Evolutionary conservation across 2,888 invertebrate species (phyloP), one percentile per base, ranked within the genome.

Genomic region (Girardia tigrina): DNA sequence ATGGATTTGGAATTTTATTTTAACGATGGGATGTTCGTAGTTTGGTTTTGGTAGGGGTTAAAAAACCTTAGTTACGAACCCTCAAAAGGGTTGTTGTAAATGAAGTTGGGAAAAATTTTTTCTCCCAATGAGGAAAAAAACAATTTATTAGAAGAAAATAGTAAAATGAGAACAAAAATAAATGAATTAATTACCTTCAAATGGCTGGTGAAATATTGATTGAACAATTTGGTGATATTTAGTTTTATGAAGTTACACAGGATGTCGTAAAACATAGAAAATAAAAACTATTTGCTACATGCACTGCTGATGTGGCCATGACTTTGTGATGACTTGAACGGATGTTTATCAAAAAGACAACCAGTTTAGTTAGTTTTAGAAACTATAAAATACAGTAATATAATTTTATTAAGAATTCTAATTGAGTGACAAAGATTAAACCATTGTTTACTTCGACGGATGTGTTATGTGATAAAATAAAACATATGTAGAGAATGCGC

Each of bases 241-340:
- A 56, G 56, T 56, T 56, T 56, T 56, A 56, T 56, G 20, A 56
- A 56, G 56, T 56, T 23, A 23, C n/a, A 56, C 56, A 56, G 56
- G 56, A 56, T 56, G 56, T 56, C 56, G 56, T 56, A 56, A 56
- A 56, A 56, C 56, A 56, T 56, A 20, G 56, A 56, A 56, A 56
- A 56, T 56, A 56, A 56, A 56, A 56, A 56, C 56, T 56, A 56
- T 23, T 56, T 56, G 56, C 56, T 56, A 56, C 56, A 56, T 56
- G 56, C 56, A n/a, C 56, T 56, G 56, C 56, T 56, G 56, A 56
- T 56, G 56, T 56, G 23, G 56, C 56, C 56, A 56, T 56, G 56
- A 56, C 56, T 56, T 56, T 56, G 56, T 56, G 56, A 56, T 56
- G 56, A 56, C 56, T 56, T 56, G 56, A 56, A 56, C 56, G 56